Percentiles rank a stretch among this genome's conserved stretches.
Conservation (phyloP, 2,797 vertebrate species). For the Danio jaintianensis region DNA sequence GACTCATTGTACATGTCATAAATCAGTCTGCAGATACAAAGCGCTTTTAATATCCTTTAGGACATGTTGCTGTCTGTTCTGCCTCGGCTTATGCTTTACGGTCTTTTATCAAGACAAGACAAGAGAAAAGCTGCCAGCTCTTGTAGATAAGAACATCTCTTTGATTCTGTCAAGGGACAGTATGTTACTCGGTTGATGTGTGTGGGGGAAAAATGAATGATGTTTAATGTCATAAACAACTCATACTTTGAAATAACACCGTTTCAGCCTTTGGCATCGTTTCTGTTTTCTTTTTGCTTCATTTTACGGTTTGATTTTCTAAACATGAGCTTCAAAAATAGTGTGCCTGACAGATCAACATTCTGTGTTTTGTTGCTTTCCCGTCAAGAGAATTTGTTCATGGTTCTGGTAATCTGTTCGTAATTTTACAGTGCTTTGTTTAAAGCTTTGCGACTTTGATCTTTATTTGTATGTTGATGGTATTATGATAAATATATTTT, state of each 20-base stretch:
- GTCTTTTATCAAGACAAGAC: conserved; percentile 54
- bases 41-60: conserved; percentile 52
- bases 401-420: background rate
- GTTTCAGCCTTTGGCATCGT: background rate
- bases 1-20: conserved; percentile 41
- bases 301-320: conserved; percentile 1
- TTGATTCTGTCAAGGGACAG: conserved; percentile 50
- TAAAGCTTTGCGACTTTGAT: background rate
- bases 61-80: conserved; percentile 50
- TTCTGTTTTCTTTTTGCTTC: background rate
- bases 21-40: conserved; percentile 47
- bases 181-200: conserved; percentile 35
- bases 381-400: background rate
- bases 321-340: background rate
- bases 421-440: too few species aligned
- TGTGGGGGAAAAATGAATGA: conserved; percentile 18
- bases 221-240: conserved; percentile 46
- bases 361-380: background rate
- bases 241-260: conserved; percentile 24
- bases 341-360: background rate
- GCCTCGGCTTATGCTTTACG: conserved; percentile 45
- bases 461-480: conserved; percentile 34
- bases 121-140: conserved; percentile 45
- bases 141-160: conserved; percentile 54
- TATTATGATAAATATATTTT: background rate